Percentiles rank a stretch among this genome's conserved stretches.
phyloP scores from a whole-genome alignment of 2,888 invertebrate genomes.

The Piscicola geometra region DNA sequence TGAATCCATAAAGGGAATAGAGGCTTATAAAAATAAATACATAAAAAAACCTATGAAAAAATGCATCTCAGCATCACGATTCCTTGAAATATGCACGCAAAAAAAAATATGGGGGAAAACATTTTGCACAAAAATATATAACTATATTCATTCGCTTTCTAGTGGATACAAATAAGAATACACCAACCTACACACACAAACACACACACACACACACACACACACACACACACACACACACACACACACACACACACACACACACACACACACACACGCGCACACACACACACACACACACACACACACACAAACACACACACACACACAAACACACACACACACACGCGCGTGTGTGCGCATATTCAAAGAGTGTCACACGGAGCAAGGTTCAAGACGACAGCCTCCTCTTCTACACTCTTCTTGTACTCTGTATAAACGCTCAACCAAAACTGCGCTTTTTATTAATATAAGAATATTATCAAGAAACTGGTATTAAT shows the following conservation, averaged over 20 bases:
- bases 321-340: constrained; percentile 11
- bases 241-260: constrained; percentile 15
- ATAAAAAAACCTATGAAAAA: too few relatives aligned
- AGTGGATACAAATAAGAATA: too few relatives aligned
- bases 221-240: constrained; percentile 12
- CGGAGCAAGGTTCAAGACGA: constrained; percentile 99
- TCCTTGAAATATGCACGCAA: too few relatives aligned
- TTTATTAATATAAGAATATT: too few relatives aligned
- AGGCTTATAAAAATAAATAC: too few relatives aligned
- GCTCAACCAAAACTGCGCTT: not conserved
- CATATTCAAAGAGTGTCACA: constrained; percentile 98
- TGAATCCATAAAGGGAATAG: too few relatives aligned
- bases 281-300: constrained; percentile 98
- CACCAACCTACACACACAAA: not conserved
- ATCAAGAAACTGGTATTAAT: too few relatives aligned
- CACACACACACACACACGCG: constrained; percentile 6
- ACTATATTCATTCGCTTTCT: too few relatives aligned
- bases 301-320: constrained; percentile 10
- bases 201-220: not conserved
- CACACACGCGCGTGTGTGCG: not conserved
- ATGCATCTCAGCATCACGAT: too few relatives aligned
- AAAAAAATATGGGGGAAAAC: too few relatives aligned
- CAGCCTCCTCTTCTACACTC: constrained; percentile 78
- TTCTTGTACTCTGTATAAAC: too few relatives aligned
- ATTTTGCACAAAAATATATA: too few relatives aligned